Percentiles rank a stretch among this genome's conserved stretches.
These are phyloP conservation scores for Hypomesus transpacificus DNA, from an alignment of 2,113 vertebrate species.

Conservation along the genomic window DNA sequence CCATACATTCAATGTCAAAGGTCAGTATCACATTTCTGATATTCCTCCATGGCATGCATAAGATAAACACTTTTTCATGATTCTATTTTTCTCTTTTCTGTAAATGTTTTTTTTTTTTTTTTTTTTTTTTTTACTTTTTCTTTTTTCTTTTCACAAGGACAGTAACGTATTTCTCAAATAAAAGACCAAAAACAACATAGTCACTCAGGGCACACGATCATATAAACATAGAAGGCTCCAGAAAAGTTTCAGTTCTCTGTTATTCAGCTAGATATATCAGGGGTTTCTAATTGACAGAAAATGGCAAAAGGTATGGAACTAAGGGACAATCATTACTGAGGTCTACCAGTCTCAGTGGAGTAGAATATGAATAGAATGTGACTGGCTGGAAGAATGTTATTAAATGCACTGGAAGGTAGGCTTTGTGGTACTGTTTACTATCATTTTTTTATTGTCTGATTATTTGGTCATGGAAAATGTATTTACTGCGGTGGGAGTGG, in stretches of 20 bases:
- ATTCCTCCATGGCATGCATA: constrained; percentile 77
- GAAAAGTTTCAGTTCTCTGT: constrained; percentile 43
- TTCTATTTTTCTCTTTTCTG: constrained; percentile 38
- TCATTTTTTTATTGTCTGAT: too few species aligned
- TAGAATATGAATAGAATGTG: too few species aligned
- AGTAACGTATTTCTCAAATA: constrained; percentile 44
- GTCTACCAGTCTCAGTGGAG: too few species aligned
- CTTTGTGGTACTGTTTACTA: too few species aligned
- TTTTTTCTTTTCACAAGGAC: constrained; percentile 55
- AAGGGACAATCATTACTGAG: too few species aligned
- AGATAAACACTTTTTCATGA: constrained; percentile 56
- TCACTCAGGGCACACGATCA: constrained; percentile 66
- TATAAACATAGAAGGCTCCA: constrained; percentile 59
- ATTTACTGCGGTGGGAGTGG: background rate
- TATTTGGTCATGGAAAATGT: too few species aligned
- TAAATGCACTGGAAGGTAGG: too few species aligned
- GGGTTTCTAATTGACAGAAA: too few species aligned
- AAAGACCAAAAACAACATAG: constrained; percentile 61
- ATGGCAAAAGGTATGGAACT: too few species aligned
- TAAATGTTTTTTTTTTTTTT: constrained; percentile 58
- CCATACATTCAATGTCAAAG: constrained; percentile 79
- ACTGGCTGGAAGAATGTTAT: too few species aligned
- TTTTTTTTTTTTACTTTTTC: constrained; percentile 47
- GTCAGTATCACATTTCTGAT: constrained; percentile 70
- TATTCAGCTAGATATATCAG: constrained; percentile 54